Evolutionary conservation across 2,797 vertebrate genomes (phyloP).

Genomic region (Rhadinocentrus ornatus): DNA sequence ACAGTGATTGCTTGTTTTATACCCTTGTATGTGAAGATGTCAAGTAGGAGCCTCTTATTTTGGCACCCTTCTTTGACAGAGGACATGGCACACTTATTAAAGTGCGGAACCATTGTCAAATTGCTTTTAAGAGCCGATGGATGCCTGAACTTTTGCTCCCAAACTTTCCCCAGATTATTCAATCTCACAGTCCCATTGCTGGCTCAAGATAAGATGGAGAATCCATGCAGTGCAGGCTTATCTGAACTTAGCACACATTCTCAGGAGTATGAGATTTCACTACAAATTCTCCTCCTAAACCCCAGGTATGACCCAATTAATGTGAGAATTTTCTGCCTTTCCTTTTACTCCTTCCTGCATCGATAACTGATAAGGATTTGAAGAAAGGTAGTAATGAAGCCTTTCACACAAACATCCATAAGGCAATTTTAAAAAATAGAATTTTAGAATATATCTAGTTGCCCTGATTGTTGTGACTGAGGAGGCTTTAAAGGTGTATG

Average conservation of each 20-base stretch:
- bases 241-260: slow-evolving; percentile 88
- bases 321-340: slow-evolving; percentile 71
- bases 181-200: slow-evolving; percentile 82
- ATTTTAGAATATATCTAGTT: too few species aligned
- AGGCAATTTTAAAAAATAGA: slow-evolving; percentile 5
- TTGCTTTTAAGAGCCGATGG: slow-evolving; percentile 79
- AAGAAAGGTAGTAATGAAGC: slow-evolving; percentile 43
- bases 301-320: slow-evolving; percentile 86
- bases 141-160: slow-evolving; percentile 82
- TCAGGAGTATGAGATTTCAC: slow-evolving; percentile 83
- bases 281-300: slow-evolving; percentile 71
- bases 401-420: slow-evolving; percentile 46
- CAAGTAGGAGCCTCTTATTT: slow-evolving; percentile 55
- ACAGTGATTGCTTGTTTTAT: slow-evolving; percentile 52
- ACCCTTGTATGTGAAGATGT: slow-evolving; percentile 49
- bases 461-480: too few species aligned
- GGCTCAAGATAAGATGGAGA: slow-evolving; percentile 83
- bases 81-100: slow-evolving; percentile 70
- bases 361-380: slow-evolving; percentile 73
- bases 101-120: slow-evolving; percentile 77
- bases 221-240: slow-evolving; percentile 90
- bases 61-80: slow-evolving; percentile 57
- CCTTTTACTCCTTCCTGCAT: slow-evolving; percentile 63
- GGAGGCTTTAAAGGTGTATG: too few species aligned
- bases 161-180: slow-evolving; percentile 82